phyloP scores from a whole-genome alignment of 1,140 invertebrate genomes.

The Solenopsis invicta region DNA sequence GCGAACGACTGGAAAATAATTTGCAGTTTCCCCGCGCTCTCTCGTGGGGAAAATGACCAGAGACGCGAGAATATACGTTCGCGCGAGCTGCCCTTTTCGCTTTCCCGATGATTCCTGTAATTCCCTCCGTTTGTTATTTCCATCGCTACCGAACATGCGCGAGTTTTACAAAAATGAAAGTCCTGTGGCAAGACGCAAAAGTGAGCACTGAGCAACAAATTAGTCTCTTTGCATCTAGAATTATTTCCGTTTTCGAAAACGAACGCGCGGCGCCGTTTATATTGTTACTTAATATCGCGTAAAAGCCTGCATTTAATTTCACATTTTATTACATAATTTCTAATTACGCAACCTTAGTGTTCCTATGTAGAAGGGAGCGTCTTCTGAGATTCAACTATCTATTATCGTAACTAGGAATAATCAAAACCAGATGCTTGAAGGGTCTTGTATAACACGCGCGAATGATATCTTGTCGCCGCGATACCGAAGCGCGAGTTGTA shows the following conservation, averaged over 20 bases:
- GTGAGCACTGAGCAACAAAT: not conserved
- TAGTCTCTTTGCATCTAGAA: not conserved
- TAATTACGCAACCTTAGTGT: not conserved
- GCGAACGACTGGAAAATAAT: constrained; percentile 79
- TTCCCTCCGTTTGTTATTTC: constrained; percentile 39
- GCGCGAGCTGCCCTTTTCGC: constrained; percentile 4
- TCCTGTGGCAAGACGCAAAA: not conserved
- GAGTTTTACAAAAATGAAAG: not conserved
- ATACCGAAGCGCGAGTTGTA: constrained; percentile 65
- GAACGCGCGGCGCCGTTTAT: not conserved
- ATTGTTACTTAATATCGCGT: not conserved
- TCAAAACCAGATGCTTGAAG: constrained; percentile 60
- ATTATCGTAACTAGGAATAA: constrained; percentile 52
- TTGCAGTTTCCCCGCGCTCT: constrained; percentile 71
- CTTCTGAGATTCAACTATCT: constrained; percentile 31
- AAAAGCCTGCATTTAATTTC: not conserved
- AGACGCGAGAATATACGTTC: constrained; percentile 41
- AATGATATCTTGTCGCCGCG: constrained; percentile 69
- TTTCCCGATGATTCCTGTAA: constrained; percentile 35
- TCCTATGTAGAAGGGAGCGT: not conserved
- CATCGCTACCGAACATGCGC: not conserved
- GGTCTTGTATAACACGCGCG: constrained; percentile 69
- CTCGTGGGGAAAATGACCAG: constrained; percentile 75
- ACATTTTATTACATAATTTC: not conserved
- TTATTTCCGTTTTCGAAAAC: not conserved